Conservation (phyloP, 2,888 invertebrate genomes). For the Watsonalla cultraria region DNA sequence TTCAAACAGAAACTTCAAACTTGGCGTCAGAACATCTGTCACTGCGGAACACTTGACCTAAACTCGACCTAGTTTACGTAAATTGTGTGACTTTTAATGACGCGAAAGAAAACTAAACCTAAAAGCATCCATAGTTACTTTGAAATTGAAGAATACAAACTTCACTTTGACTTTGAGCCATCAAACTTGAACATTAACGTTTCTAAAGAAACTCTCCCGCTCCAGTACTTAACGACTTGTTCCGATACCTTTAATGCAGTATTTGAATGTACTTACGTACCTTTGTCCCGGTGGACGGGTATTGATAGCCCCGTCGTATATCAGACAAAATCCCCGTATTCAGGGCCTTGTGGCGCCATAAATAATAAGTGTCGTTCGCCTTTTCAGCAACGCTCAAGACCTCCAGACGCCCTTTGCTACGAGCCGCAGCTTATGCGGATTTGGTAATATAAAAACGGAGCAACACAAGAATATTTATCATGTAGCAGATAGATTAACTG, state of each 20-base stretch:
- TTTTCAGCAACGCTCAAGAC: conserved; percentile 39
- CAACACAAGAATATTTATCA: not conserved
- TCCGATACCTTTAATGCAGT: conserved; percentile 2
- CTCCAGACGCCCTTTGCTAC: conserved; percentile 55
- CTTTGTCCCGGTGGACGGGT: conserved; percentile 19
- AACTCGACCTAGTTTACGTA: too few species aligned
- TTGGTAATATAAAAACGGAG: not conserved
- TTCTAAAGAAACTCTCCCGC: not conserved
- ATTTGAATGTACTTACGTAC: conserved; percentile 1
- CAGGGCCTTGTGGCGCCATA: conserved; percentile 38
- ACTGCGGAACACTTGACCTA: too few species aligned
- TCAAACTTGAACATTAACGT: not conserved
- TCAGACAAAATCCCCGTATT: conserved; percentile 41
- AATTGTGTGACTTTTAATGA: too few species aligned
- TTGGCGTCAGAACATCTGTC: too few species aligned
- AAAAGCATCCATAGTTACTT: not conserved
- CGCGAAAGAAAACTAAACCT: too few species aligned
- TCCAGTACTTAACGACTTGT: not conserved
- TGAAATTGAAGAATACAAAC: conserved; percentile 6
- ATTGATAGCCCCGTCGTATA: conserved; percentile 36
- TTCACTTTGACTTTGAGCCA: too few species aligned
- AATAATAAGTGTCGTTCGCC: conserved; percentile 57
- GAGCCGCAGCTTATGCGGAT: conserved; percentile 13
- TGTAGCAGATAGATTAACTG: too few species aligned
- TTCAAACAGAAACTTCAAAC: too few species aligned